Conservation (phyloP, 2,113 vertebrate genomes). For the Ictidomys tridecemlineatus region DNA sequence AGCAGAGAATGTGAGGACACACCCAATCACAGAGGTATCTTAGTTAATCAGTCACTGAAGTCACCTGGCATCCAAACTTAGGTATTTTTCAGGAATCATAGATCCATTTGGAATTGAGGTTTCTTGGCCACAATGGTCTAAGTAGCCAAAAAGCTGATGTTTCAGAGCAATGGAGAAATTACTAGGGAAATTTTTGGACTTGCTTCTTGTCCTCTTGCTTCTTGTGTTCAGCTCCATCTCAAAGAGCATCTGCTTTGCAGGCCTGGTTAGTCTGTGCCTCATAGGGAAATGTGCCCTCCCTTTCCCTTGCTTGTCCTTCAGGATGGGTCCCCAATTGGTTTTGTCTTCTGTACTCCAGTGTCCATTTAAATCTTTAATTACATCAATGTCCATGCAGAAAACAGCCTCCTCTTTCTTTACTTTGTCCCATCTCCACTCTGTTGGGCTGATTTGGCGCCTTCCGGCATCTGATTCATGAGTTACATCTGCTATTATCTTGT, state of each 20-base stretch:
- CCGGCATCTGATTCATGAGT: not conserved
- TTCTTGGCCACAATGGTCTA: not conserved
- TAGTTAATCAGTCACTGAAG: too few species aligned
- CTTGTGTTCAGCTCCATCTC: not conserved
- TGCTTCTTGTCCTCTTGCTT: not conserved
- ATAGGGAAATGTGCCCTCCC: accelerated
- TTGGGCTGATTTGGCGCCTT: not conserved
- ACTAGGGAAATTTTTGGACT: not conserved
- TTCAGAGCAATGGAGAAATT: not conserved
- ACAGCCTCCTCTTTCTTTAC: not conserved
- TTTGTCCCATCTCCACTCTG: not conserved
- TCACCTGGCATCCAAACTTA: not conserved
- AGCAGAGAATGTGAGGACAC: not conserved
- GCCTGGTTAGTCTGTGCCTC: not conserved
- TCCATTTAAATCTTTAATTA: not conserved
- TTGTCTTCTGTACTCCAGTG: not conserved
- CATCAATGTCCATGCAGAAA: not conserved
- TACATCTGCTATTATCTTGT: not conserved
- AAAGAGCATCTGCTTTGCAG: not conserved
- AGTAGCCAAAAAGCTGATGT: not conserved
- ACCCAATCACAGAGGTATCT: not conserved
- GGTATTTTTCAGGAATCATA: not conserved
- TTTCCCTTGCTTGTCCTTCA: not conserved
- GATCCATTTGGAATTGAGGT: not conserved
- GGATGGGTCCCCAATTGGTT: too few species aligned